Evolutionary conservation across 2,888 invertebrate genomes (phyloP), one percentile per base, ranked within the genome.

Genomic region (Tiliacea citrago): DNA sequence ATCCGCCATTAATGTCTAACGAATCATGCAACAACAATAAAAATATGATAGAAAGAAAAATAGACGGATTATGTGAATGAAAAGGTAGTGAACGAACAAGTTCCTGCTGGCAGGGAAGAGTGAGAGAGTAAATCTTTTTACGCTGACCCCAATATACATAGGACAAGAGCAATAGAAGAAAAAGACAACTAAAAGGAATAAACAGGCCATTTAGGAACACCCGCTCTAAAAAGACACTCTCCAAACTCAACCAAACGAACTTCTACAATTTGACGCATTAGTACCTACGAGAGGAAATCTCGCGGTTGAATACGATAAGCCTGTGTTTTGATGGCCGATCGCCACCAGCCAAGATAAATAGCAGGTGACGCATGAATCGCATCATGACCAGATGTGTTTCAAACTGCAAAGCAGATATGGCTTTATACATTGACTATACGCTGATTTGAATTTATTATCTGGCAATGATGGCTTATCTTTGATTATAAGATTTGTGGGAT

Each of bases 271-370:
- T 13, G 24, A 53, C 16, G n/a, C 35, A 53, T 42, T 45, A 63
- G 29, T 53, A 42, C 57, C 1, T 42, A 49, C 24, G 29, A 78
- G 63, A 67, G 69, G 53, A 73, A 77, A 77, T 70, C 68, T 77
- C 45, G 7, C 60, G 29, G 29, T 58, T 73, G 42, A 62, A 69
- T 68, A 65, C 74, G 73, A 69, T 77, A 75, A 71, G 75, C 71
- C 66, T 72, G 67, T 81, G 76, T 86, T 86, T 79, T 68, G 77
- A 86, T 75, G 75, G 60, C 68, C 77, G 67, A 68, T 49, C 77
- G 49, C n/a, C 69, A 62, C 60, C 24, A 53, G 88, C 90, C 89
- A 89, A 89, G 85, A 88, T 87, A 89, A 89, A 89, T 79, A 89
- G 63, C 75, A 81, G 81, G 84, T 89, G 89, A 89, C 90, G 90